Evolutionary conservation across 1,140 invertebrate genomes (phyloP).

Genomic region (Acyrthosiphon pisum): DNA sequence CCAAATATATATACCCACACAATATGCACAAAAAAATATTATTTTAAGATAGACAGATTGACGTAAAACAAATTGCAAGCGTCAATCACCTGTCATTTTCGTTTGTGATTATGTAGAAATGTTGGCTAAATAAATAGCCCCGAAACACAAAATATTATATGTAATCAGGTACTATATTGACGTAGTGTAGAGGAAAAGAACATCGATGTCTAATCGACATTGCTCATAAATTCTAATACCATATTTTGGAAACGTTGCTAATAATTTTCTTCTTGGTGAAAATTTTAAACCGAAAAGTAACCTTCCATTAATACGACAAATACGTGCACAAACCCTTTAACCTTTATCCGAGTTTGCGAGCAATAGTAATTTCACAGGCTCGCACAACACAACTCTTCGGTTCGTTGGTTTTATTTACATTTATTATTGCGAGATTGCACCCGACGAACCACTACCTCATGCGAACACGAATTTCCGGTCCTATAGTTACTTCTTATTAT

Average conservation of each 20-base stretch:
- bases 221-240: neutral
- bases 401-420: slow-evolving; percentile 27
- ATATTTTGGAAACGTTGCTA: neutral
- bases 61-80: neutral
- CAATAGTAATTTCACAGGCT: neutral
- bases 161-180: neutral
- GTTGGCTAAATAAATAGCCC: neutral
- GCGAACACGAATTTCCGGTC: neutral
- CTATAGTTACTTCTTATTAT: neutral
- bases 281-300: neutral
- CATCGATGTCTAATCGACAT: neutral
- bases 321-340: neutral
- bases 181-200: neutral
- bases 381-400: neutral
- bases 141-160: neutral
- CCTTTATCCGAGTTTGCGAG: neutral
- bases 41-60: neutral
- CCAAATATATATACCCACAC: too few species aligned
- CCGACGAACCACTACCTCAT: neutral
- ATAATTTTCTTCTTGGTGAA: neutral
- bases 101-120: neutral
- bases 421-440: neutral
- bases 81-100: neutral
- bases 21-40: neutral
- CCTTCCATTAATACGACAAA: slow-evolving; percentile 1